Evolutionary conservation across 1,140 invertebrate genomes (phyloP), one percentile per base, ranked within the genome.

Genomic region (Calliphora vicina): DNA sequence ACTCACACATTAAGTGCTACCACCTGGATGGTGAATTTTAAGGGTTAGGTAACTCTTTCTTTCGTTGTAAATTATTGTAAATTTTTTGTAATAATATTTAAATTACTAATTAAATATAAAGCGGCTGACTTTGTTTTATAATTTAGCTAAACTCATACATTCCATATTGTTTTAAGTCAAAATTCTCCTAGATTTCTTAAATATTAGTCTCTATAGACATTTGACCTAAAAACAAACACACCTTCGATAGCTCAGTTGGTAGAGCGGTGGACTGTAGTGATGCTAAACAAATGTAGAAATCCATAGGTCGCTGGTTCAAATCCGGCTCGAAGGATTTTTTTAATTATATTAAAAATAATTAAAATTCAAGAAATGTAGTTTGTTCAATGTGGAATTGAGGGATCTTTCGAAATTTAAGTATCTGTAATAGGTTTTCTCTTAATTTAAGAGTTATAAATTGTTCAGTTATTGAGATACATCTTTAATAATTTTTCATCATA

Each of bases 171-270:
- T 17, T 67, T 23, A 25, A 0, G 61, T 23, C n/a, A 23, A 25
- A 23, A 25, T 10, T 23, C n/a, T 17, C 50, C n/a, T 61, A 43
- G 17, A 15, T n/a, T 50, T 50, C 12, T 50, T 50, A 25, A 8
- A 23, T 6, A 25, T 67, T 23, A 10, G 61, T 67, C 25, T 67
- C 6, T 67, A 5, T 67, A 12, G 61, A 67, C 10, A 23, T 23
- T 67, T 23, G 61, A 20, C 3, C 61, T 20, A 9, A 5, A 25
- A 1, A 23, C 23, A 67, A 67, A 67, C n/a, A 29, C 8, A 91
- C 94, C 94, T 95, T 94, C 94, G 94, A 94, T 95, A 95, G 94
- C 94, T 95, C 95, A 95, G 94, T 95, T 96, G 94, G 94, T 95
- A 95, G 94, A 95, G 94, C 95, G 94, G 94, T 95, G 95, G 94